Evolutionary conservation across 2,888 invertebrate species (phyloP).

Genomic region (Pheosia gnoma): DNA sequence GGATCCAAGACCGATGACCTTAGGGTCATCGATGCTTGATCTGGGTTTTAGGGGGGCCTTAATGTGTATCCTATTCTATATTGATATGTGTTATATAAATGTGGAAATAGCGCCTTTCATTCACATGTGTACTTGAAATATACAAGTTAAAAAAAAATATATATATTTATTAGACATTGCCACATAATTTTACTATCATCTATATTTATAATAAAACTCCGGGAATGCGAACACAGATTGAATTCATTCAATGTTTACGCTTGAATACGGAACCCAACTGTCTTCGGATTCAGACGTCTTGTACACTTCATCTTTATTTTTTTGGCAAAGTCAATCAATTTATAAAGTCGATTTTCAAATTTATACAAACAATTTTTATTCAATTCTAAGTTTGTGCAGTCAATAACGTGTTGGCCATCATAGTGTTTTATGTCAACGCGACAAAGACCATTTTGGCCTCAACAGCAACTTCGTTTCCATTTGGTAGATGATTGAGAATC

Average conservation of each 20-base stretch:
- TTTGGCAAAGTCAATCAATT: no score
- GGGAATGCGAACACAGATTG: constrained; percentile 13
- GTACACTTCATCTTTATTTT: constrained; percentile 12
- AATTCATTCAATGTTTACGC: constrained; percentile 33
- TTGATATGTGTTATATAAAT: not conserved
- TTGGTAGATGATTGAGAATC: no score
- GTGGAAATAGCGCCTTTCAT: constrained; percentile 1
- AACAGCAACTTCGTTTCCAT: no score
- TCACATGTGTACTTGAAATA: constrained; percentile 33
- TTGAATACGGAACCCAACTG: constrained; percentile 14
- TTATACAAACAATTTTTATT: not conserved
- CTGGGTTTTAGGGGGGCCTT: no score
- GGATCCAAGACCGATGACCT: no score
- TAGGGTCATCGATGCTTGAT: no score
- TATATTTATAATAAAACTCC: constrained; percentile 11
- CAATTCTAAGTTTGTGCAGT: no score
- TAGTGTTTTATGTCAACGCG: no score
- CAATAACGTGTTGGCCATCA: no score
- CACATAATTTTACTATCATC: constrained; percentile 39
- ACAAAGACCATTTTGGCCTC: no score
- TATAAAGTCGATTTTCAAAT: not conserved
- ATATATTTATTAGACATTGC: constrained; percentile 39
- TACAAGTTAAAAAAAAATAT: constrained; percentile 36
- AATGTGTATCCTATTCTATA: no score
- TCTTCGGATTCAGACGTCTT: constrained; percentile 7